Evolutionary conservation across 1,140 invertebrate species (phyloP), one percentile per base, ranked within the genome.

Genomic region (Polypedilum pembai): DNA sequence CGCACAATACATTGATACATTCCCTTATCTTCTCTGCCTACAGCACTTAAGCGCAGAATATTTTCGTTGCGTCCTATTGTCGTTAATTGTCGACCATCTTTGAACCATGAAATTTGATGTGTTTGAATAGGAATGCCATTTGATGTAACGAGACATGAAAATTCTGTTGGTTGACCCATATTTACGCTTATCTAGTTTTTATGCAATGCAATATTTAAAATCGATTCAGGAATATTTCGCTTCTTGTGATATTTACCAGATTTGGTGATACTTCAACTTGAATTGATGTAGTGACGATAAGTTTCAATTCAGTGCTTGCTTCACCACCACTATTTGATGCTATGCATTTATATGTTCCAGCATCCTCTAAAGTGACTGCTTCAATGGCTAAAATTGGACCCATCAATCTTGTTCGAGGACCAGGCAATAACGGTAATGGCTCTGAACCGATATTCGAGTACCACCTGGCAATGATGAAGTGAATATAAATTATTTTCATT

Each of bases 1-100:
- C 87, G 85, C 0, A 92, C 91, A 76, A 94, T 86, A 80, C 92
- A 94, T 79, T 93, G 91, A 82, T 94, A 94, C 90, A 94, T 94
- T 75, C 93, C 93, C 76, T 90, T 84, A 81, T 92, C 91, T 77
- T 92, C 89, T 77, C 90, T 83, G 77, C 88, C 87, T 74, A 93
- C 91, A 75, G 89, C 85, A 75, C 87, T 86, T 66, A 90, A 84
- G 41, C 87, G 83, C 24, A 93, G 78, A 45, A 87, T 85, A 78
- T 91, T 89, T 77, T 88, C 86, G 12, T 83, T 83, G 77, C 88
- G 83, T 7, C 88, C 88, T 10, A 87, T 86, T 18, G 86, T 88
- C 1, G 89, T 88, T 74, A 91, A 80, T 79, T 89, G 87, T 41
- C 89, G 81, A 0, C 90, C 90, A 81, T 93, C 90, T 81, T 92